phyloP scores from a whole-genome alignment of 2,888 invertebrate species.

The Zhuqinia jingwanae region DNA sequence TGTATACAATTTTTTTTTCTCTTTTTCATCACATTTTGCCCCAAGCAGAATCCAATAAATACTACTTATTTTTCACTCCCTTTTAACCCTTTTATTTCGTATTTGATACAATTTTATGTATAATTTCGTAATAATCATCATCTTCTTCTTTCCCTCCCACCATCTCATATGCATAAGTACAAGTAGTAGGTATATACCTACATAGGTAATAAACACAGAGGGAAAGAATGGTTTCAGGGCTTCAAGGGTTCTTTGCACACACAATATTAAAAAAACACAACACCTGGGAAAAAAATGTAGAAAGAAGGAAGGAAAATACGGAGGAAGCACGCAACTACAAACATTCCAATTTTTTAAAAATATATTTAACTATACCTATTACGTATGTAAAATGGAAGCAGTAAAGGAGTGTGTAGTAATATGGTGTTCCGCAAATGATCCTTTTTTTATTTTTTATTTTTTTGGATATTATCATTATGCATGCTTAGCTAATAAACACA shows the following conservation, averaged over 20 bases:
- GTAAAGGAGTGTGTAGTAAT: background rate
- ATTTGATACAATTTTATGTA: constrained; percentile 34
- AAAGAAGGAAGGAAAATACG: constrained; percentile 42
- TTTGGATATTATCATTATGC: constrained; percentile 23
- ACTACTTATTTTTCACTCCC: constrained; percentile 37
- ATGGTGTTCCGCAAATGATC: constrained; percentile 33
- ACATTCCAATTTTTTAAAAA: background rate
- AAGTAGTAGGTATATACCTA: no score
- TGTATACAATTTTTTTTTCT: no score
- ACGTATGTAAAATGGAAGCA: no score
- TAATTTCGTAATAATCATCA: constrained; percentile 41
- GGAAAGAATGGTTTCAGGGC: constrained; percentile 35
- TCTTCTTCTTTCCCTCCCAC: constrained; percentile 31
- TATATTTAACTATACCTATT: background rate
- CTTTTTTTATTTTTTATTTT: no score
- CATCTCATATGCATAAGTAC: constrained; percentile 61
- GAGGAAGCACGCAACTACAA: constrained; percentile 61
- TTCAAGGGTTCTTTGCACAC: background rate
- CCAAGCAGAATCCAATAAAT: constrained; percentile 66
- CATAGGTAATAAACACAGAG: no score
- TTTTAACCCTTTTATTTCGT: constrained; percentile 52
- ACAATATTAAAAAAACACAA: constrained; percentile 59
- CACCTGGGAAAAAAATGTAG: constrained; percentile 66
- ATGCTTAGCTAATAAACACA: constrained; percentile 27
- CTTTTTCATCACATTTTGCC: constrained; percentile 53